phyloP scores from a whole-genome alignment of 2,797 vertebrate species.

The Cyprinodon diabolis region DNA sequence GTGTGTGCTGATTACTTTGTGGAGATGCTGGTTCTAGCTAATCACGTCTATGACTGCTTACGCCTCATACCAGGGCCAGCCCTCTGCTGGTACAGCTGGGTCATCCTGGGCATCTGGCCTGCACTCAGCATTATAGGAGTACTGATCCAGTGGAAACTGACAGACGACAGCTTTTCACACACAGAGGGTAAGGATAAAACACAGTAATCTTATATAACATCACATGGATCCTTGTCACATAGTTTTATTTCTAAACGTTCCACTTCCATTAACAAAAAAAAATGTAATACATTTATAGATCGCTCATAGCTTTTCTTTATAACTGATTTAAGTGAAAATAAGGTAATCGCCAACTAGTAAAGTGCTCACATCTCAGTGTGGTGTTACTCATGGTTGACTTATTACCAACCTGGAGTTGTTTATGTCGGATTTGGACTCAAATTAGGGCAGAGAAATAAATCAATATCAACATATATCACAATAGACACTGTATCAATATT shows the following conservation, averaged over 20 bases:
- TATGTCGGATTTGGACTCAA: too few relatives aligned
- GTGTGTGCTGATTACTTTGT: conserved; percentile 87
- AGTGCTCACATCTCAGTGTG: too few relatives aligned
- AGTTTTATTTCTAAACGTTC: neutral
- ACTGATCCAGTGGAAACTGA: conserved; percentile 90
- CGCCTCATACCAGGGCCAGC: conserved; percentile 75
- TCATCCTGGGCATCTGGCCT: conserved; percentile 88
- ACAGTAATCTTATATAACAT: neutral
- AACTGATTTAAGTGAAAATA: too few relatives aligned
- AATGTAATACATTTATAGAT: neutral
- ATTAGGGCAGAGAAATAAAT: too few relatives aligned
- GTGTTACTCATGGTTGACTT: too few relatives aligned
- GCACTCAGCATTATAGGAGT: conserved; percentile 83
- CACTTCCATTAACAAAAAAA: neutral
- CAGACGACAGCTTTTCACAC: conserved; percentile 84
- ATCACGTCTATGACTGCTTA: conserved; percentile 80
- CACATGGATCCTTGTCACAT: neutral
- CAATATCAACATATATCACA: too few relatives aligned
- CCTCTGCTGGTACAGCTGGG: conserved; percentile 92
- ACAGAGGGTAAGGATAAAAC: conserved; percentile 81
- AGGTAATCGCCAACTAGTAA: too few relatives aligned
- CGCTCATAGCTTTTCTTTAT: too few relatives aligned
- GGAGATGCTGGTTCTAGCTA: conserved; percentile 84
- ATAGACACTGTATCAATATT: too few relatives aligned
- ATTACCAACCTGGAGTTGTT: too few relatives aligned